These are phyloP conservation scores for Liparis tanakae DNA, from an alignment of 2,797 vertebrate species.

Conservation along the genomic window DNA sequence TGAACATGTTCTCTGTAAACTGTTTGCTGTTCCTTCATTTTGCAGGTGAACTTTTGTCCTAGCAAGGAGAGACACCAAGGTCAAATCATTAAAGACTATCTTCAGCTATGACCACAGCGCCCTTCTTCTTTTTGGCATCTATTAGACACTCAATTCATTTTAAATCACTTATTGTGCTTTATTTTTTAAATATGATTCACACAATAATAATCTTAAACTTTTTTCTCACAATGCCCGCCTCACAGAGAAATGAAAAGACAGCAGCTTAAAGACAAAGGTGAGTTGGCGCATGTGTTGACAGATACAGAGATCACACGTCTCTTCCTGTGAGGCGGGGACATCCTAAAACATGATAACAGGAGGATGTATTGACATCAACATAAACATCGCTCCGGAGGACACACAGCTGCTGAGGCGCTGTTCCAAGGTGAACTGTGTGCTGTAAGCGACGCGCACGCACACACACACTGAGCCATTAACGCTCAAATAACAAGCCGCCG, in stretches of 20 bases:
- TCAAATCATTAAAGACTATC: slow-evolving; percentile 78
- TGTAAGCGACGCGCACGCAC: slow-evolving; percentile 6
- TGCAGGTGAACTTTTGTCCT: slow-evolving; percentile 77
- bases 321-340: slow-evolving; percentile 30
- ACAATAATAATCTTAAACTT: slow-evolving; percentile 11
- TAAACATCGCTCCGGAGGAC: slow-evolving; percentile 63
- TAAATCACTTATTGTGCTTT: neutral
- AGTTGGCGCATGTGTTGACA: slow-evolving; percentile 35
- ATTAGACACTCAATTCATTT: neutral
- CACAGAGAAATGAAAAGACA: neutral
- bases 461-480: slow-evolving; percentile 57
- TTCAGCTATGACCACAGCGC: slow-evolving; percentile 64
- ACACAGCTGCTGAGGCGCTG: slow-evolving; percentile 62
- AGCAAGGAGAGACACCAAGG: slow-evolving; percentile 74
- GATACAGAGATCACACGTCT: slow-evolving; percentile 46
- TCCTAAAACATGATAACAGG: slow-evolving; percentile 65
- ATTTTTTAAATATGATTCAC: neutral
- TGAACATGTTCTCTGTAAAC: slow-evolving; percentile 76
- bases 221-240: slow-evolving; percentile 2
- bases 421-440: slow-evolving; percentile 72
- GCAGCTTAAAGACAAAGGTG: slow-evolving; percentile 29
- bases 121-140: slow-evolving; percentile 31
- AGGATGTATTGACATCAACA: slow-evolving; percentile 61
- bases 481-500: slow-evolving; percentile 71
- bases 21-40: slow-evolving; percentile 73